These are phyloP conservation scores for Anas georgica DNA, from an alignment of 2,797 vertebrate species.

Conservation along the genomic window DNA sequence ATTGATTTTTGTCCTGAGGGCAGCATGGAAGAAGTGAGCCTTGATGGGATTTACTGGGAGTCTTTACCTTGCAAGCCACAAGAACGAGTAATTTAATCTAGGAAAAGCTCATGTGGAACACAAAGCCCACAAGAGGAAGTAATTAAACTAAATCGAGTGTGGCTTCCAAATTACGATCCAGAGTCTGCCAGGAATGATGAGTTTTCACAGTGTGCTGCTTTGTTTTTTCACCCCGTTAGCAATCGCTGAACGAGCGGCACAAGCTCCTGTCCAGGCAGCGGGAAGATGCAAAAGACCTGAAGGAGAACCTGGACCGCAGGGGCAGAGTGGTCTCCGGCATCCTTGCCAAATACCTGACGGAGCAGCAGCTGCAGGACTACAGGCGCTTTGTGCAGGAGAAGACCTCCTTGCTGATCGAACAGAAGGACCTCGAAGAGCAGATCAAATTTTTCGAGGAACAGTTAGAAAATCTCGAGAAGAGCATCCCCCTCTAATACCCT, in stretches of 20 bases:
- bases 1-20: not conserved
- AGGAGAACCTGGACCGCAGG: constrained; percentile 91
- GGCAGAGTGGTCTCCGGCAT: constrained; percentile 87
- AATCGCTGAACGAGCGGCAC: constrained; percentile 88
- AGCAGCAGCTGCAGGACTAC: constrained; percentile 86
- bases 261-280: constrained; percentile 87
- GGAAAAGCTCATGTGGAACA: constrained; percentile 5
- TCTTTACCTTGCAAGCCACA: constrained; percentile 30
- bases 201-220: constrained; percentile 23
- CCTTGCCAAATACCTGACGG: constrained; percentile 84
- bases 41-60: not conserved
- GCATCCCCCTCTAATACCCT: constrained; percentile 41
- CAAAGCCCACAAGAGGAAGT: constrained; percentile 46
- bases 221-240: constrained; percentile 68
- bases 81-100: not conserved
- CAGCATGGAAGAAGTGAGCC: not conserved
- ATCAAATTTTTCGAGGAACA: constrained; percentile 88
- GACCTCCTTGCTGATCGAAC: constrained; percentile 88
- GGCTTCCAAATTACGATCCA: constrained; percentile 29
- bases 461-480: constrained; percentile 82
- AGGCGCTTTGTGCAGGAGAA: constrained; percentile 85
- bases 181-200: not conserved
- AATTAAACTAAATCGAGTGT: constrained; percentile 17
- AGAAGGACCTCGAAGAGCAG: constrained; percentile 92
- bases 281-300: constrained; percentile 94